Percentiles rank a stretch among this genome's conserved stretches.
phyloP scores from a whole-genome alignment of 2,113 vertebrate genomes.

The Cochlearius cochlearius region DNA sequence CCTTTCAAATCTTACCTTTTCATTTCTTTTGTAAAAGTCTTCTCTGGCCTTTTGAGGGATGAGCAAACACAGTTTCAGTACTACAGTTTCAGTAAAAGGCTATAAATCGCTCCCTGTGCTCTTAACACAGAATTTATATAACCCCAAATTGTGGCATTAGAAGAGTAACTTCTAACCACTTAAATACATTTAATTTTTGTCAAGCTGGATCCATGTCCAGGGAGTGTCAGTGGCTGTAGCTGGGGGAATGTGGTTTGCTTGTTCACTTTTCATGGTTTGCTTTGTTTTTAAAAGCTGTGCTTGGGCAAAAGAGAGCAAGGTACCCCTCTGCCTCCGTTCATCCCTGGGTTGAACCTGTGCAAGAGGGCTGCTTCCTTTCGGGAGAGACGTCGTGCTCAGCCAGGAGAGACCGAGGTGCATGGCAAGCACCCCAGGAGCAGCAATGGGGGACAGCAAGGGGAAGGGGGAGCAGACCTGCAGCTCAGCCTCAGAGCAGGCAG shows the following conservation, averaged over 20 bases:
- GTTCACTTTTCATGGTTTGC: background rate
- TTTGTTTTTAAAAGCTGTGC: background rate
- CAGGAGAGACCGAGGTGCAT: background rate
- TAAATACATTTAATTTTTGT: background rate
- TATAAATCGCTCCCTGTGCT: background rate
- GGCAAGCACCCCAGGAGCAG: background rate
- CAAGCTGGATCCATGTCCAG: background rate
- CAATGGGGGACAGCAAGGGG: rapidly evolving
- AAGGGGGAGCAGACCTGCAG: background rate
- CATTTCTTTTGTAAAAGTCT: conserved; percentile 9
- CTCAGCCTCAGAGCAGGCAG: background rate
- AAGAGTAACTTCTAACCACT: background rate
- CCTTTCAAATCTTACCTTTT: conserved; percentile 33
- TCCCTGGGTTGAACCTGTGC: background rate
- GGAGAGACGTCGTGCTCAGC: background rate
- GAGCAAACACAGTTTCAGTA: conserved; percentile 18
- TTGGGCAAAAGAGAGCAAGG: background rate
- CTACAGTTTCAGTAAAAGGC: background rate
- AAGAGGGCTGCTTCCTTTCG: background rate
- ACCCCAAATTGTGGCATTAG: background rate
- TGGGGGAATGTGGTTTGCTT: background rate
- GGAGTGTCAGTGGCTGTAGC: background rate
- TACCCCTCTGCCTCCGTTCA: background rate
- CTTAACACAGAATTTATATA: background rate
- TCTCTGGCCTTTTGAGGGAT: conserved; percentile 29